Conservation (phyloP, 2,888 invertebrate genomes). For the Sussaba pulchella region DNA sequence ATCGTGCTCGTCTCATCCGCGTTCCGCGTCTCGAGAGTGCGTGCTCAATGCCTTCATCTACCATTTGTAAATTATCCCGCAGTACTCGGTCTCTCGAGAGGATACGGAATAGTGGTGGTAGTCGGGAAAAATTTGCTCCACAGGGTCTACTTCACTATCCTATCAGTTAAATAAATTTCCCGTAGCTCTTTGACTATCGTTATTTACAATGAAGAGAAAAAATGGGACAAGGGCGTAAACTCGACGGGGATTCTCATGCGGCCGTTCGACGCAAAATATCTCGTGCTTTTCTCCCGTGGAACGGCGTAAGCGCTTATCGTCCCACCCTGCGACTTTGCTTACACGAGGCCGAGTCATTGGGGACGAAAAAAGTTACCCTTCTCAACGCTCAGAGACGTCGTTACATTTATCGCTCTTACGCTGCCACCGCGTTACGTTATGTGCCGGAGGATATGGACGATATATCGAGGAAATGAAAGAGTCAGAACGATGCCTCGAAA, state of each 20-base stretch:
- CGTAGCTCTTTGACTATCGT: constrained; percentile 11
- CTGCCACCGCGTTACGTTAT: constrained; percentile 3
- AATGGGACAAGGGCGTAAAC: not conserved
- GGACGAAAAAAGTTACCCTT: constrained; percentile 26
- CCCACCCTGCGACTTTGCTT: not conserved
- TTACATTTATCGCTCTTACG: constrained; percentile 35
- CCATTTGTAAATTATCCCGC: constrained; percentile 56
- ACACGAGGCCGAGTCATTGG: not conserved
- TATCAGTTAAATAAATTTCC: constrained; percentile 29
- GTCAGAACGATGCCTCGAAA: constrained; percentile 11
- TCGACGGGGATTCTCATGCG: not conserved
- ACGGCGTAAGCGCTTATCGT: not conserved
- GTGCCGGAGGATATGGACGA: constrained; percentile 31
- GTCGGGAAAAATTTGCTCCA: constrained; percentile 22
- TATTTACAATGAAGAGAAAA: constrained; percentile 15
- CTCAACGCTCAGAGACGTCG: constrained; percentile 22
- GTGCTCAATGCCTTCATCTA: constrained; percentile 53
- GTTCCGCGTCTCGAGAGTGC: constrained; percentile 43
- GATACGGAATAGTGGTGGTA: not conserved
- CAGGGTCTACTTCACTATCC: constrained; percentile 7
- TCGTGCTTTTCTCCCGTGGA: not conserved
- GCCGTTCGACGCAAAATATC: constrained; percentile 14
- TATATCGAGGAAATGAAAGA: not conserved
- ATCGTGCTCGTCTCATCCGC: constrained; percentile 28
- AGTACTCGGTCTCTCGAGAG: constrained; percentile 39